Base-by-base conservation (phyloP, 1,140 invertebrate species). In the Zaprionus lachaisei region DNA sequence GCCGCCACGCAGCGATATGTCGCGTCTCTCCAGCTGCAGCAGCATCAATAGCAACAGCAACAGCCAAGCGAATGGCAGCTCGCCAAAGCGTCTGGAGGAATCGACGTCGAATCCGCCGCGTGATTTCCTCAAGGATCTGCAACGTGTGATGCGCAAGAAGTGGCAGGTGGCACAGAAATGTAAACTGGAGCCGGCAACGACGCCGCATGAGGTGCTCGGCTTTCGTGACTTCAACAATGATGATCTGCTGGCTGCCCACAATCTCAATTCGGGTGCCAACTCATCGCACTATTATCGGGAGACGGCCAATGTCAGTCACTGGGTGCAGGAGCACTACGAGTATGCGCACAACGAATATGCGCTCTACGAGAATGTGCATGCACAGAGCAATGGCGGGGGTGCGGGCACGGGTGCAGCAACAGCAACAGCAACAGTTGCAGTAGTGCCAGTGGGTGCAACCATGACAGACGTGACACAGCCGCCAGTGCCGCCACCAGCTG, bases 101-200 rank as follows among this genome's bases (percentile, higher is more conserved):
- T 96, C 95, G 0, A 94, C 94, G 34, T 95, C 95, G 66, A 96
- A 97, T 81, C 97, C 97, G 2, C 97, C 97, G 0, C 95, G 95
- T 5, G 96, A 97, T 54, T 98, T 98, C 81, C 93, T 98, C 9
- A 96, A 96, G 87, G 97, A 98, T 93, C 93, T 98, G 7, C 97
- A 98, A 80, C 94, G 97, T 55, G 97, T 98, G 0, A 98, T 98
- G 96, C 95, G 97, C 57, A 98, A 98, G 79, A 98, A 98, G 85
- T 98, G 97, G 97, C 97, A 98, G 91, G 97, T 98, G 2, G 97
- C 97, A 0, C 97, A 98, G 78, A 98, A 98, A 83, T 98, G 97
- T 87, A 97, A 97, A 93, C 91, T 96, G 1, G 97, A 98, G 90
- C 95, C 95, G 17, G 95, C 96, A 12, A 97, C 97, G 0, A 97